Conservation (phyloP, 1,140 invertebrate genomes). For the Drosophila athabasca region DNA sequence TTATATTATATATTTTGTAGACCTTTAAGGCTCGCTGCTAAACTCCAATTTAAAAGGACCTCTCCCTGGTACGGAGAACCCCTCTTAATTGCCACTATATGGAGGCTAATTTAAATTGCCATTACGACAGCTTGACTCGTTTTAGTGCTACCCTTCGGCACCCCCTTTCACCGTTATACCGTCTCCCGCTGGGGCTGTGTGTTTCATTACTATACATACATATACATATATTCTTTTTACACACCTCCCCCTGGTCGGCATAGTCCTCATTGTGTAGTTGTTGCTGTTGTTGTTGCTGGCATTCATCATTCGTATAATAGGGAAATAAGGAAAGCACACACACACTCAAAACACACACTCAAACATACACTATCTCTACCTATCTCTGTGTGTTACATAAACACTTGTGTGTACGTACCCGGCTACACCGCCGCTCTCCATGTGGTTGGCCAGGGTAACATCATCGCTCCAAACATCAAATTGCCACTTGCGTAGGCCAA, state of each 20-base stretch:
- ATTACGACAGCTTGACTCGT: slow-evolving; percentile 59
- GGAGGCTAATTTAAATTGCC: slow-evolving; percentile 65
- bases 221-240: slow-evolving; percentile 2
- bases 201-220: slow-evolving; percentile 34
- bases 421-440: slow-evolving; percentile 97
- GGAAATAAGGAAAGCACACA: slow-evolving; percentile 14
- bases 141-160: slow-evolving; percentile 25
- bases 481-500: slow-evolving; percentile 98
- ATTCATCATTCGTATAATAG: slow-evolving; percentile 37
- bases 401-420: slow-evolving; percentile 87
- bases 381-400: not conserved
- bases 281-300: slow-evolving; percentile 28
- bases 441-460: slow-evolving; percentile 97
- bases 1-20: too few species aligned
- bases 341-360: not conserved
- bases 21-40: not conserved
- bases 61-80: slow-evolving; percentile 2
- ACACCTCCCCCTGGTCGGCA: slow-evolving; percentile 11
- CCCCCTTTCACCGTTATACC: not conserved
- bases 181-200: slow-evolving; percentile 26
- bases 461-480: slow-evolving; percentile 99
- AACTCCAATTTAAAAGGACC: not conserved
- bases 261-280: slow-evolving; percentile 3
- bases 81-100: slow-evolving; percentile 56
- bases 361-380: not conserved